A percentile compares a stretch with the other conserved stretches of the same genome.
Conservation (phyloP, 2,888 invertebrate species). For the Petrolisthes manimaculis region DNA sequence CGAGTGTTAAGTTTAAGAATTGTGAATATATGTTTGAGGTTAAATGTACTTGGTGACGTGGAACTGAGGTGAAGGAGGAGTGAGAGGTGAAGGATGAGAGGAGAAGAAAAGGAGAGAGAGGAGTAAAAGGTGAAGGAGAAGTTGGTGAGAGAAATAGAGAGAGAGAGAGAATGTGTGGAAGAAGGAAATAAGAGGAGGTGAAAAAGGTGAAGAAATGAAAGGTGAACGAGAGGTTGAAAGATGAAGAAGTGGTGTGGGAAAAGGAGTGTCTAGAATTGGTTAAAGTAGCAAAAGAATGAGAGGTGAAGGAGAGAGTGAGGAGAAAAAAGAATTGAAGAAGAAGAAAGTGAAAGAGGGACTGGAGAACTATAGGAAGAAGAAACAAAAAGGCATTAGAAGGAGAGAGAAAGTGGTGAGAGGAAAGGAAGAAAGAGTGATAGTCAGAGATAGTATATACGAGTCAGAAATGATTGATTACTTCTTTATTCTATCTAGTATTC, state of each 20-base stretch:
- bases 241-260: not conserved
- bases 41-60: not conserved
- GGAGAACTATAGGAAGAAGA: not conserved
- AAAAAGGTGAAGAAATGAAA: not conserved
- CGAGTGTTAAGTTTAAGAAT: too few species aligned
- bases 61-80: conserved; percentile 9
- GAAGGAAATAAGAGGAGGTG: not conserved
- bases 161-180: conserved; percentile 28
- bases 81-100: conserved; percentile 19
- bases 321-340: not conserved
- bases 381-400: too few species aligned
- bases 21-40: too few species aligned
- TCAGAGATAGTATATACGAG: too few species aligned
- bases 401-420: too few species aligned
- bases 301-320: too few species aligned
- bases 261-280: not conserved
- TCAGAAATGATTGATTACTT: too few species aligned
- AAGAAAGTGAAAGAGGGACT: not conserved
- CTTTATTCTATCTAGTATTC: too few species aligned
- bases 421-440: too few species aligned
- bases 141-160: conserved; percentile 30
- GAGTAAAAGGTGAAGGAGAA: conserved; percentile 17
- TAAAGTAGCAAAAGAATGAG: too few species aligned
- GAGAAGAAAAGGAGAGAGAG: conserved; percentile 22
- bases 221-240: not conserved